Conservation (phyloP, 2,888 invertebrate species). For the Zonitis immaculata region DNA sequence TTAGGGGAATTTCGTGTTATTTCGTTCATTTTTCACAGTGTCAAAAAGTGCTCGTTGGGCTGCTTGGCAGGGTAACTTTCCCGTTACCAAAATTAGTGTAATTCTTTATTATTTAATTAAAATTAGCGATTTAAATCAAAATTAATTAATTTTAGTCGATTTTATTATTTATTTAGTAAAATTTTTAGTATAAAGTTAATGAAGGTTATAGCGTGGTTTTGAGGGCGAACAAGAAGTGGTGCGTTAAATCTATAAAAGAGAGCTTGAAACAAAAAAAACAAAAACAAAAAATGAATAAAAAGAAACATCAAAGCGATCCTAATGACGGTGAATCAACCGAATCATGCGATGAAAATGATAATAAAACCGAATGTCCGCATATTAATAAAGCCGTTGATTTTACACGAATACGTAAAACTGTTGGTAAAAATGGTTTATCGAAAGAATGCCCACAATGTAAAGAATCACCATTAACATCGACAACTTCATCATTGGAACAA, state of each 20-base stretch:
- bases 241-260: constrained; percentile 5
- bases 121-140: no score
- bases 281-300: constrained; percentile 61
- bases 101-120: no score
- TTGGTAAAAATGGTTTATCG: constrained; percentile 48
- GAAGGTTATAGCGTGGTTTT: constrained; percentile 18
- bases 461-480: constrained; percentile 11
- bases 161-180: not conserved
- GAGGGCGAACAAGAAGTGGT: not conserved
- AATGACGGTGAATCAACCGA: constrained; percentile 66
- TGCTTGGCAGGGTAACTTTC: no score
- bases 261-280: constrained; percentile 2
- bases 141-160: not conserved
- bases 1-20: no score
- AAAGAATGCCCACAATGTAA: constrained; percentile 52
- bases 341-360: constrained; percentile 63
- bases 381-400: constrained; percentile 65
- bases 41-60: no score
- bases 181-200: not conserved
- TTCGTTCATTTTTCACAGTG: no score
- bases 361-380: constrained; percentile 63
- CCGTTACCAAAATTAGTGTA: no score
- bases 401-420: constrained; percentile 53
- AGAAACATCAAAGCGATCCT: constrained; percentile 66
- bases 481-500: not conserved